Evolutionary conservation across 2,113 vertebrate genomes (phyloP), one percentile per base, ranked within the genome.

Genomic region (Anolis sagrei): DNA sequence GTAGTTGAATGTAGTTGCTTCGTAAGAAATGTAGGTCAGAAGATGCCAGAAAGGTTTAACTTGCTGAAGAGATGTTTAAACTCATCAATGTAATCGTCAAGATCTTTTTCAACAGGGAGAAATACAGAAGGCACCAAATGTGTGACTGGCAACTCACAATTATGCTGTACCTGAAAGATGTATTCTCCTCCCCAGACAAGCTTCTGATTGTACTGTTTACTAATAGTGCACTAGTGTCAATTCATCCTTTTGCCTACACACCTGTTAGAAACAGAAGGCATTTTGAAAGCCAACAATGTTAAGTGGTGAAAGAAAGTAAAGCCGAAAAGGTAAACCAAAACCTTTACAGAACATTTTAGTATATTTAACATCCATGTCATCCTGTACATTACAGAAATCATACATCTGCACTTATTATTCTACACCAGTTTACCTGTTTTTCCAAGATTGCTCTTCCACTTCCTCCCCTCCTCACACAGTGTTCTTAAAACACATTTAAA

Each of bases 121-220:
- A 86, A 86, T 77, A 89, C 69, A 89, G 21, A 93, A 95, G 92
- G 92, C 94, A 94, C 92, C 89, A 92, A 90, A 86, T 90, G 85
- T 89, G 89, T 89, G 88, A 49, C 1, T 88, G 86, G 89, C 89
- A 95, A 91, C 89, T 91, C 76, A 90, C 13, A 66, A 36, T 79
- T 85, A 84, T 66, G 84, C 23, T 84, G 36, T 88, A 83, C 86
- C 32, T 80, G 29, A 66, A 69, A 64, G 84, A 70, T 90, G 86
- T 48, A 36, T 18, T 88, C 83, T n/a, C 90, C 86, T 87, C 82
- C 87, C 89, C 76, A 27, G 9, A 29, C 5, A 68, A 83, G 84
- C 85, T 88, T 85, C 23, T 81, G 79, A 87, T 32, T 76, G 4
- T 64, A 92, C 82, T 14, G 90, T 91, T 87, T 84, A 90, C 91